Percentiles rank a stretch among this genome's conserved stretches.
phyloP scores from a whole-genome alignment of 2,888 invertebrate genomes.

The Rotaria macrura region DNA sequence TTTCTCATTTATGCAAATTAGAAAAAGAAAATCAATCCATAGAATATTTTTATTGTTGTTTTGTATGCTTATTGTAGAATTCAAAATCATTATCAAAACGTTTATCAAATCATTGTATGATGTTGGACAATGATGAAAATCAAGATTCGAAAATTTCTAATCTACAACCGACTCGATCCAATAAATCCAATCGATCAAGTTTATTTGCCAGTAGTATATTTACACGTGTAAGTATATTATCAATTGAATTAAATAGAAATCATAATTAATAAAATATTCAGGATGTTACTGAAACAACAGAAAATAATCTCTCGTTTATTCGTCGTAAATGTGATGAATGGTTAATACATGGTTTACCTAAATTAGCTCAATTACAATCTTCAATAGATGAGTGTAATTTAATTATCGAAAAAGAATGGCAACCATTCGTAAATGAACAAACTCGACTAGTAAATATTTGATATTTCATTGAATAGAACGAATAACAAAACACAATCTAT shows the following conservation, averaged over 20 bases:
- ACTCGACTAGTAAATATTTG: neutral
- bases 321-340: conserved; percentile 20
- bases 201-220: neutral
- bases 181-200: neutral
- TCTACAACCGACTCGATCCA: neutral
- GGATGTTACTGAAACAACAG: neutral
- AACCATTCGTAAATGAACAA: conserved; percentile 3
- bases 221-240: neutral
- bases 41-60: neutral
- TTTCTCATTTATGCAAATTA: too few relatives aligned
- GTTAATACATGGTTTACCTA: neutral
- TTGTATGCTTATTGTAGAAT: neutral
- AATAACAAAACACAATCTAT: too few relatives aligned
- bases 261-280: too few relatives aligned
- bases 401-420: conserved; percentile 10
- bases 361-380: neutral
- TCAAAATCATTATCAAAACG: neutral
- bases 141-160: neutral
- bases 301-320: neutral
- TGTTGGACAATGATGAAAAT: neutral
- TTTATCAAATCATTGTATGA: conserved; percentile 11
- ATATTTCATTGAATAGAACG: neutral
- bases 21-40: neutral
- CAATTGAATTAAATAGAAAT: too few relatives aligned
- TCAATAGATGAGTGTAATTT: neutral